Evolutionary conservation across 2,113 vertebrate species (phyloP).

Genomic region (Aleadryas rufinucha): DNA sequence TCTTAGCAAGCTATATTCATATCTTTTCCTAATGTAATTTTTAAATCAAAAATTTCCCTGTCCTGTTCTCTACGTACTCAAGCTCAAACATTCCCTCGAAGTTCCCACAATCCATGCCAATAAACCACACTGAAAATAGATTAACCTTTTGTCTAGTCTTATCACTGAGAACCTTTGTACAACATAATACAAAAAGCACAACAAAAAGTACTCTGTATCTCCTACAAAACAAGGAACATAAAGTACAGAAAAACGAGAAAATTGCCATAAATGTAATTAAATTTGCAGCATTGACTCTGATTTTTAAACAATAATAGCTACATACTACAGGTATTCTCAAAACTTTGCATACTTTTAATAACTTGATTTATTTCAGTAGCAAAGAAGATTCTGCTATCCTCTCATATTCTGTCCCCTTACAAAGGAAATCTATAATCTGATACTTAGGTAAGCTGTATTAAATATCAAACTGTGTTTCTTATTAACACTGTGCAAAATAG

Average conservation of each 20-base stretch:
- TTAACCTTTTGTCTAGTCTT: slow-evolving; percentile 64
- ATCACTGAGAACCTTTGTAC: slow-evolving; percentile 36
- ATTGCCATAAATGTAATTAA: not conserved
- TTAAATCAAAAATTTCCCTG: not conserved
- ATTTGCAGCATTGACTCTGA: not conserved
- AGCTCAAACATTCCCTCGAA: not conserved
- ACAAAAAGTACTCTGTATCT: not conserved
- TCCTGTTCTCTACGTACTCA: not conserved
- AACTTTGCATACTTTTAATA: not conserved
- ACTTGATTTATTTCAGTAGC: not conserved
- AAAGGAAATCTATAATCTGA: not conserved
- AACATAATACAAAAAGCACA: not conserved
- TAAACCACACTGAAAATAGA: slow-evolving; percentile 58
- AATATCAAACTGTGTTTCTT: not conserved
- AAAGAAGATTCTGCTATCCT: not conserved
- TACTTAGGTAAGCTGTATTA: not conserved
- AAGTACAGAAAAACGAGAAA: not conserved
- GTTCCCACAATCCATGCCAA: slow-evolving; percentile 51
- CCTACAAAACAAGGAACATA: not conserved
- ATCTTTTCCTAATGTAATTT: not conserved
- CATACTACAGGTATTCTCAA: not conserved
- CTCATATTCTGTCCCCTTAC: not conserved
- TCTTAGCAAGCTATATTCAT: not conserved
- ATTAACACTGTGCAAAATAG: not conserved
- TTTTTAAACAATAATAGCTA: not conserved